A percentile compares a stretch with the other conserved stretches of the same genome.
These are phyloP conservation scores for Hemistola chrysoprasaria DNA, from an alignment of 2,888 invertebrate species.

Conservation along the genomic window DNA sequence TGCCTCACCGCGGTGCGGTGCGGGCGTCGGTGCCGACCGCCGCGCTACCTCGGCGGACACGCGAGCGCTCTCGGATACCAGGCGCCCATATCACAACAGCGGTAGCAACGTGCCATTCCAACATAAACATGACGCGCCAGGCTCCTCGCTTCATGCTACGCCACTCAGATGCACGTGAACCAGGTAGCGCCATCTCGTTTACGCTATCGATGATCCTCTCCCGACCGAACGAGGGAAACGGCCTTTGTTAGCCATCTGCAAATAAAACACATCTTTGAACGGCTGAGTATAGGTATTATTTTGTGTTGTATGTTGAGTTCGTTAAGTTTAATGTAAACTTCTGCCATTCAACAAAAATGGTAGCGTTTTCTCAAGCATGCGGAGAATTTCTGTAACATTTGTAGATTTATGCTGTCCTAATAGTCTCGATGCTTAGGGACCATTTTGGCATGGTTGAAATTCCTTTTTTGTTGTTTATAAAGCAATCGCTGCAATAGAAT, in stretches of 20 bases:
- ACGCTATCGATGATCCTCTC: slow-evolving; percentile 50
- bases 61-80: slow-evolving; percentile 75
- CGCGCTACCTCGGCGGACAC: slow-evolving; percentile 79
- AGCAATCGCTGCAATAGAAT: slow-evolving; percentile 35
- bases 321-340: slow-evolving; percentile 44
- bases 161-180: slow-evolving; percentile 8
- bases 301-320: slow-evolving; percentile 6
- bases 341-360: slow-evolving; percentile 56
- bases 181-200: slow-evolving; percentile 50
- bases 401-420: slow-evolving; percentile 65
- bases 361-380: slow-evolving; percentile 58
- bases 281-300: slow-evolving; percentile 11
- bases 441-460: slow-evolving; percentile 77
- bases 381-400: slow-evolving; percentile 67
- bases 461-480: slow-evolving; percentile 57
- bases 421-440: slow-evolving; percentile 74
- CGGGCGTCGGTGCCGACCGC: slow-evolving; percentile 47
- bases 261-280: slow-evolving; percentile 7
- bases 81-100: slow-evolving; percentile 51
- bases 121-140: background rate
- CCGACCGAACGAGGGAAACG: slow-evolving; percentile 51
- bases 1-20: slow-evolving; percentile 32
- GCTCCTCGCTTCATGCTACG: slow-evolving; percentile 1
- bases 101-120: slow-evolving; percentile 40
- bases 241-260: slow-evolving; percentile 36